phyloP scores from a whole-genome alignment of 2,113 vertebrate species.

The Chaetops frenatus region DNA sequence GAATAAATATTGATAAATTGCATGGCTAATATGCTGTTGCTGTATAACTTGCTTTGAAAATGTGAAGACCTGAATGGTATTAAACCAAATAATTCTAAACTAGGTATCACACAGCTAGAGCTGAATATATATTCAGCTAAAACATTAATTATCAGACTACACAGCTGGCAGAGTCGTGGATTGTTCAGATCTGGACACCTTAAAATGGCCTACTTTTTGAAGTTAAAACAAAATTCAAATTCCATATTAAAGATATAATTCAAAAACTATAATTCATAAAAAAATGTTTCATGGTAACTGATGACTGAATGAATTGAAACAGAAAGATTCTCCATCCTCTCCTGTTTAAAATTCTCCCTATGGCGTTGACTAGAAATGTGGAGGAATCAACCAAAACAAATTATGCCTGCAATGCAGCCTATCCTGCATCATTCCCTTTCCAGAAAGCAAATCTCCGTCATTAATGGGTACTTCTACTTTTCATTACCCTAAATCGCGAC shows the following conservation, averaged over 20 bases:
- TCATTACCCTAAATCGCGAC: neutral
- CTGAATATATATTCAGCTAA: slow-evolving; percentile 12
- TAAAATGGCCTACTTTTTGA: neutral
- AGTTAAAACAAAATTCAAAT: neutral
- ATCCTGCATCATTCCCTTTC: neutral
- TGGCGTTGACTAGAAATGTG: neutral
- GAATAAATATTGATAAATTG: slow-evolving; percentile 91
- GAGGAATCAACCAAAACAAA: neutral
- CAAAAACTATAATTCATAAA: neutral
- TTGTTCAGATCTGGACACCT: neutral
- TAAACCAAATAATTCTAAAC: slow-evolving; percentile 39
- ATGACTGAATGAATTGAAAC: neutral
- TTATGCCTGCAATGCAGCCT: neutral
- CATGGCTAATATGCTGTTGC: slow-evolving; percentile 74
- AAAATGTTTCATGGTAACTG: neutral
- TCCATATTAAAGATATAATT: neutral
- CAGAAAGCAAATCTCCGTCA: neutral
- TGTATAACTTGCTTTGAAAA: slow-evolving; percentile 59
- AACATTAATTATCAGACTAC: neutral
- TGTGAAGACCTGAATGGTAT: neutral
- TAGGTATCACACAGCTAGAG: slow-evolving; percentile 20
- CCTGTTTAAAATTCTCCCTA: neutral
- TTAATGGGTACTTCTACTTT: neutral
- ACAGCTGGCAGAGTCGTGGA: neutral
- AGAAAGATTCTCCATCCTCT: neutral